phyloP scores from a whole-genome alignment of 2,113 vertebrate species.

The Nycticebus coucang region DNA sequence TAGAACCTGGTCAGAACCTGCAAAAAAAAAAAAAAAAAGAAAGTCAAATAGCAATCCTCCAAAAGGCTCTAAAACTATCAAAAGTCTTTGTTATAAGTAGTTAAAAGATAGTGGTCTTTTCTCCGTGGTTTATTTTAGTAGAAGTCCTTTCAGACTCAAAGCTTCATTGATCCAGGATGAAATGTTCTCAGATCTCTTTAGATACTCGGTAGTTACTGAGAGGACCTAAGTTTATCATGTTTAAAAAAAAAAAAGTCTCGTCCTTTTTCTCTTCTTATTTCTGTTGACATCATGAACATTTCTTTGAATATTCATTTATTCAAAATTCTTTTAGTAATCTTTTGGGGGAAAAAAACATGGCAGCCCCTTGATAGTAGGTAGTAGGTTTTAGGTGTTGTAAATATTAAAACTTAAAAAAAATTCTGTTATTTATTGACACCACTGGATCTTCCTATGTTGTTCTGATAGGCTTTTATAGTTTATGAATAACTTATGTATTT shows the following conservation, averaged over 20 bases:
- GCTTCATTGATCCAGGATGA: not conserved
- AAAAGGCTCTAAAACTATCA: not conserved
- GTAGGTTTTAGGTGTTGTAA: not conserved
- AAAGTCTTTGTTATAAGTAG: not conserved
- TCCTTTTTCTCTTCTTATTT: not conserved
- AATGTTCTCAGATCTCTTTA: not conserved
- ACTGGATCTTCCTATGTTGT: not conserved
- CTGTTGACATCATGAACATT: not conserved
- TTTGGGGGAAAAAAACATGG: not conserved
- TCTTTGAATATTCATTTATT: not conserved
- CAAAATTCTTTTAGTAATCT: constrained; percentile 17
- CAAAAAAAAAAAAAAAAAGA: not conserved
- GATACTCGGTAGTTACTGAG: not conserved
- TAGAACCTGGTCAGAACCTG: no score
- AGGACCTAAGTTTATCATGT: not conserved
- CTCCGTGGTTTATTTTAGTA: constrained; percentile 1
- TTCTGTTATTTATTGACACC: not conserved
- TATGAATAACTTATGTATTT: constrained; percentile 1
- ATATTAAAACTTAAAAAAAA: constrained; percentile 1
- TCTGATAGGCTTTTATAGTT: constrained; percentile 2
- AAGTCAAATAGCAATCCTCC: not conserved
- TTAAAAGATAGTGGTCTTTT: constrained; percentile 9
- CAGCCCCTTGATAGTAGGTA: not conserved
- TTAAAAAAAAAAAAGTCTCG: not conserved
- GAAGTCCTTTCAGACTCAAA: not conserved